Conservation (phyloP, 2,888 invertebrate species). For the Laspeyria flexula region DNA sequence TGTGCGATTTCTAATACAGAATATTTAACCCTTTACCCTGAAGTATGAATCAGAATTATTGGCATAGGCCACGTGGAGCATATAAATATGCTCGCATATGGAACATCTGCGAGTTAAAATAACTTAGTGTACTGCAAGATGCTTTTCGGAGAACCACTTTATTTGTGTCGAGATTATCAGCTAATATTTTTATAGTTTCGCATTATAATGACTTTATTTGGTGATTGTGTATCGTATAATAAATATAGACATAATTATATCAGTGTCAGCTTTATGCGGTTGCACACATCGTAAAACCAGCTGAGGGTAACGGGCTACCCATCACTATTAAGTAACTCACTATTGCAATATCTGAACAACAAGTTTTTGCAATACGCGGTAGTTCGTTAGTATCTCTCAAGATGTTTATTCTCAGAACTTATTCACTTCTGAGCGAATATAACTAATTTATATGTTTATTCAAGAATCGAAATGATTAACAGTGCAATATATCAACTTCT, state of each 20-base stretch:
- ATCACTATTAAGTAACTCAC: constrained; percentile 39
- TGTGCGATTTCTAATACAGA: neutral
- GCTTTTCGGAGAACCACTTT: neutral
- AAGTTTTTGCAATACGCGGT: constrained; percentile 28
- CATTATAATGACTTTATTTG: no score
- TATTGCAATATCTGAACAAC: constrained; percentile 25
- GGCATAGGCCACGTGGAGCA: neutral
- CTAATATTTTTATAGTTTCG: no score
- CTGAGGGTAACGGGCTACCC: constrained; percentile 24
- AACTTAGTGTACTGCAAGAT: neutral
- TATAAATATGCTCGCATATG: neutral
- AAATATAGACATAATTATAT: constrained; percentile 7
- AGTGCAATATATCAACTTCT: constrained; percentile 4
- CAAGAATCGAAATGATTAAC: constrained; percentile 1
- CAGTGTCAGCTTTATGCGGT: constrained; percentile 6
- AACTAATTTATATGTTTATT: neutral
- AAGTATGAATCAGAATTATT: neutral
- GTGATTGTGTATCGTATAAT: no score
- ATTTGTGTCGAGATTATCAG: no score
- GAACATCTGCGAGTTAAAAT: neutral
- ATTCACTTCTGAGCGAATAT: constrained; percentile 1
- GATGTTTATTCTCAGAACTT: constrained; percentile 7
- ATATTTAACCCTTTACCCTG: neutral
- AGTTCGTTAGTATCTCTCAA: constrained; percentile 13
- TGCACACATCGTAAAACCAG: constrained; percentile 23